Evolutionary conservation across 2,797 vertebrate genomes (phyloP).

Genomic region (Sebastiscus albofasciatus): DNA sequence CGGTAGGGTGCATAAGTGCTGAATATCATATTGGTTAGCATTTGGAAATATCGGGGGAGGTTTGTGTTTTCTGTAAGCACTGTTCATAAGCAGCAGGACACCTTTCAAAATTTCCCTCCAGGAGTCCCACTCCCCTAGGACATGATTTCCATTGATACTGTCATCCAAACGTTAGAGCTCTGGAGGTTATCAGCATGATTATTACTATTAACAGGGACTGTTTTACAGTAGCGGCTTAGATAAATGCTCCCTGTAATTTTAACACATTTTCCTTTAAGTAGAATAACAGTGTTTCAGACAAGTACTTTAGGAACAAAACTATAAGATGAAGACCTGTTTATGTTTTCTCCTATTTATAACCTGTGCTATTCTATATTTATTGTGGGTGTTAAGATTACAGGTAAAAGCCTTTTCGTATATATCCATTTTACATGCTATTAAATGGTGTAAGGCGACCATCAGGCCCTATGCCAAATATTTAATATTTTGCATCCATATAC

Average conservation of each 20-base stretch:
- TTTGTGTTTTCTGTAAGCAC: constrained; percentile 17
- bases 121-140: neutral
- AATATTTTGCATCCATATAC: neutral
- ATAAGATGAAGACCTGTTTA: neutral
- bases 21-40: constrained; percentile 16
- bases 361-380: neutral
- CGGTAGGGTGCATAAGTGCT: constrained; percentile 9
- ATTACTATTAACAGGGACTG: neutral
- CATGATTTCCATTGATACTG: neutral
- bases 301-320: neutral
- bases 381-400: neutral
- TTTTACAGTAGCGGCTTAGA: neutral
- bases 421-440: neutral
- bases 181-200: neutral
- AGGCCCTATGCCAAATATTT: neutral
- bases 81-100: constrained; percentile 25
- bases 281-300: neutral
- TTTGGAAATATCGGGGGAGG: constrained; percentile 10
- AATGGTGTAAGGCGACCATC: neutral
- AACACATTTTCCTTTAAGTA: neutral
- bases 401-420: too few relatives aligned
- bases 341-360: neutral
- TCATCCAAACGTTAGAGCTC: neutral
- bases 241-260: neutral
- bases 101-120: neutral